Base-by-base conservation (phyloP, 2,113 vertebrate species). In the Syrrhaptes paradoxus region DNA sequence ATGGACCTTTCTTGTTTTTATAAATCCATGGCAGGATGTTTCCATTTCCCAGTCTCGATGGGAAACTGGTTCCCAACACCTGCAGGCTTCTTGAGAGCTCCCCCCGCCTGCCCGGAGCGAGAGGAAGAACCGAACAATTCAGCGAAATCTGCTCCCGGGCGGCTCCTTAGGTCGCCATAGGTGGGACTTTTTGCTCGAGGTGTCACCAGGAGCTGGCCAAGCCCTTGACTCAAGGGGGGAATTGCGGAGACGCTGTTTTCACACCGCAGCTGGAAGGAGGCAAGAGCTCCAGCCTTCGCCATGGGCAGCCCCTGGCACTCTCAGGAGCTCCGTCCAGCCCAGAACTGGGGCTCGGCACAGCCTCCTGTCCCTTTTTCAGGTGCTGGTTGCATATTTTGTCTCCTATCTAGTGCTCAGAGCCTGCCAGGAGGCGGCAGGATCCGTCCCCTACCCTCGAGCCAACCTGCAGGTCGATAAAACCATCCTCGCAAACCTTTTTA, bases 31-130 rank as follows among this genome's bases (percentile, higher is more conserved):
- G 31, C 36, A 8, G n/a, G 31, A 19, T 43, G 17, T 63, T 59
- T 41, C 5, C 34, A 29, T 65, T 65, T 48, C 68, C 57, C 31
- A 11, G 0, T 58, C 45, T 41, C 24, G 38, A 32, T 32, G 36
- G 54, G 25, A 67, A 90, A 46, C n/a, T 0, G 0, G 13, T 31
- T 15, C 58, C 29, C 22, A n/a, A 45, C 1, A 2, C 46, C 65
- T 22, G 46, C 24, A 77, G 46, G 32, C n/a, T 34, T 61, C 77
- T 68, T 32, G 5, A 25, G 48, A 26, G 20, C 26, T 63, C 21
- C 46, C 29, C 19, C 26, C 10, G 4, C 9, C 21, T 48, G 9
- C n/a, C 13, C 3, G 4, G 29, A 28, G 59, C 61, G 34, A 49
- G 51, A 7, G 18, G 7, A 62, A 25, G 17, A 62, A 14, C 46